A percentile compares a stretch with the other conserved stretches of the same genome.
Evolutionary conservation across 2,888 invertebrate species (phyloP).

Genomic region (Netelia fuscicornis): DNA sequence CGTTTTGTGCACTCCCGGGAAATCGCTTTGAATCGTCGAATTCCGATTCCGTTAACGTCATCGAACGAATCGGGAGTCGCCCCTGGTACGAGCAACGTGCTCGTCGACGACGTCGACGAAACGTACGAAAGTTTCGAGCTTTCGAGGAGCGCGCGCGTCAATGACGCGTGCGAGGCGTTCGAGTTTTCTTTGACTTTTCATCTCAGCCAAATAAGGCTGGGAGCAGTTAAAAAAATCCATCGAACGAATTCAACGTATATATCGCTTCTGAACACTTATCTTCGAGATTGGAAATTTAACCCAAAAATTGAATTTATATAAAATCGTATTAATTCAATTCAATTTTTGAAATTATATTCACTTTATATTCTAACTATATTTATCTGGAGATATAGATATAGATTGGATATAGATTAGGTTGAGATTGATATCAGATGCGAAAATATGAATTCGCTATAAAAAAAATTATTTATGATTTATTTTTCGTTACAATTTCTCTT

Average conservation of each 20-base stretch:
- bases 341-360: too few species aligned
- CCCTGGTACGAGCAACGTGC: constrained; percentile 20
- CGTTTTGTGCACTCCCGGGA: constrained; percentile 46
- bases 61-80: constrained; percentile 57
- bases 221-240: too few species aligned
- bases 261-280: too few species aligned
- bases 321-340: too few species aligned
- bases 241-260: too few species aligned
- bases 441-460: too few species aligned
- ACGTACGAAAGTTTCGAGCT: constrained; percentile 21
- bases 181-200: neutral
- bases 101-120: constrained; percentile 34
- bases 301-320: neutral
- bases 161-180: constrained; percentile 12
- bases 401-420: neutral
- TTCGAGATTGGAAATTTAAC: too few species aligned
- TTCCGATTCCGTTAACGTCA: constrained; percentile 62
- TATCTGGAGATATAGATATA: too few species aligned
- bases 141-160: constrained; percentile 17
- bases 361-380: too few species aligned
- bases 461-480: neutral
- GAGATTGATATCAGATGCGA: constrained; percentile 1
- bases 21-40: constrained; percentile 60
- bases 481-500: neutral
- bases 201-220: neutral